phyloP scores from a whole-genome alignment of 1,140 invertebrate species.

The Cephus cinctus region DNA sequence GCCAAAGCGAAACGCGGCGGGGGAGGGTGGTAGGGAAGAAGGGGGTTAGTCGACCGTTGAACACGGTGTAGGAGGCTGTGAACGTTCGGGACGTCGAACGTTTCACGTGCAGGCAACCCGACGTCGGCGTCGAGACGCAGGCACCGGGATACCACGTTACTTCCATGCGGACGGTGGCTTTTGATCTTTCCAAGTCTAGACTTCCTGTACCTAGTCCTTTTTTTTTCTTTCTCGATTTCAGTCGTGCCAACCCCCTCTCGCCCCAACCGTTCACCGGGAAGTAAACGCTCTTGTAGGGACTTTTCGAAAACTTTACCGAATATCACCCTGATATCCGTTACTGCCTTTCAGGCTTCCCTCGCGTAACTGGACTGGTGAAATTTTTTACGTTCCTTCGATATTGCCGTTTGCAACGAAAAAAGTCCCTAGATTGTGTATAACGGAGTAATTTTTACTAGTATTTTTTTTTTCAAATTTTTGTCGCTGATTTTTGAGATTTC shows the following conservation, averaged over 20 bases:
- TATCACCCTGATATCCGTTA: neutral
- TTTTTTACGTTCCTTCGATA: no score
- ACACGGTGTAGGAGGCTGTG: no score
- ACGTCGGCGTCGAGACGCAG: no score
- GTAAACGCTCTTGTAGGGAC: slow-evolving; percentile 4
- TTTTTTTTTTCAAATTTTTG: neutral
- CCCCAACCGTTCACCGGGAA: neutral
- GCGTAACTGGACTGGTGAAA: neutral
- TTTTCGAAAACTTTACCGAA: slow-evolving; percentile 9
- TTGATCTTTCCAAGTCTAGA: slow-evolving; percentile 8
- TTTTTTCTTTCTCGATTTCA: neutral
- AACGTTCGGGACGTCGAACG: no score
- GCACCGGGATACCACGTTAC: slow-evolving; percentile 3
- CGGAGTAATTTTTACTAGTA: no score
- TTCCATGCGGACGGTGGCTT: slow-evolving; percentile 3
- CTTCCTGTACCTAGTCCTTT: neutral
- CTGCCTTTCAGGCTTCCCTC: neutral
- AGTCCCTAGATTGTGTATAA: no score
- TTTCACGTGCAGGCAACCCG: no score
- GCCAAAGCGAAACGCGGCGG: no score
- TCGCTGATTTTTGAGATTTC: neutral
- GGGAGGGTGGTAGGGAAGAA: no score
- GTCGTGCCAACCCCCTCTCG: neutral
- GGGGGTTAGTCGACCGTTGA: no score
- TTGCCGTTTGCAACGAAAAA: no score